Percentiles rank a stretch among this genome's conserved stretches.
Evolutionary conservation across 2,888 invertebrate species (phyloP).

Genomic region (Bursaphelenchus okinawaensis): DNA sequence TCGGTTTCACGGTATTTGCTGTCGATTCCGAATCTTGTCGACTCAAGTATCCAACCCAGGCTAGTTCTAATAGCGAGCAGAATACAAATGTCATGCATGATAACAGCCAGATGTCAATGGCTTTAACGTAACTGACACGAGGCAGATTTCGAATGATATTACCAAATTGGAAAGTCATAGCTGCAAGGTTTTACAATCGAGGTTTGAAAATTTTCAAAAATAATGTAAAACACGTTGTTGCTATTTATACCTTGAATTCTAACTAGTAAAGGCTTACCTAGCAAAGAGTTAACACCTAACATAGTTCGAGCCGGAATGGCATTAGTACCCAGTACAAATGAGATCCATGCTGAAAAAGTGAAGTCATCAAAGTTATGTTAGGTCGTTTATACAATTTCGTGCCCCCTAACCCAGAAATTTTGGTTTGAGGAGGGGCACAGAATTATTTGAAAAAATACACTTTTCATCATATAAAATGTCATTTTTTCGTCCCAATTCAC

Average conservation of each 20-base stretch:
- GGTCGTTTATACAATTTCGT: no score
- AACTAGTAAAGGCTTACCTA: slow-evolving; percentile 14
- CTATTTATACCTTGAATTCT: not conserved
- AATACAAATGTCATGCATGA: slow-evolving; percentile 58
- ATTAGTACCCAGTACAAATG: slow-evolving; percentile 55
- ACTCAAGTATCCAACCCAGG: slow-evolving; percentile 53
- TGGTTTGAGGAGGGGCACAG: no score
- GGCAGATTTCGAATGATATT: slow-evolving; percentile 57
- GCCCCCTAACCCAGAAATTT: no score
- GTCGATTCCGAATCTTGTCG: slow-evolving; percentile 37
- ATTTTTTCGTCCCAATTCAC: no score
- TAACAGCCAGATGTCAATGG: slow-evolving; percentile 56
- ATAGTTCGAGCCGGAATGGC: slow-evolving; percentile 57
- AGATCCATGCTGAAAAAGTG: slow-evolving; percentile 55
- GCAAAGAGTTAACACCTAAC: slow-evolving; percentile 55
- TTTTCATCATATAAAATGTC: no score
- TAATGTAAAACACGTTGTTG: not conserved
- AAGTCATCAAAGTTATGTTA: no score
- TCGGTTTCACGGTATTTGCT: not conserved
- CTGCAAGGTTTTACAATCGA: no score
- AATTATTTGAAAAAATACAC: no score
- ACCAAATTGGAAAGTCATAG: slow-evolving; percentile 56
- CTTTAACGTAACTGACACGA: slow-evolving; percentile 52
- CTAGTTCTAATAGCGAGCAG: slow-evolving; percentile 54
- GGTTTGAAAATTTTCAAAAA: no score